phyloP scores from a whole-genome alignment of 2,797 vertebrate genomes.

The Molossus molossus region DNA sequence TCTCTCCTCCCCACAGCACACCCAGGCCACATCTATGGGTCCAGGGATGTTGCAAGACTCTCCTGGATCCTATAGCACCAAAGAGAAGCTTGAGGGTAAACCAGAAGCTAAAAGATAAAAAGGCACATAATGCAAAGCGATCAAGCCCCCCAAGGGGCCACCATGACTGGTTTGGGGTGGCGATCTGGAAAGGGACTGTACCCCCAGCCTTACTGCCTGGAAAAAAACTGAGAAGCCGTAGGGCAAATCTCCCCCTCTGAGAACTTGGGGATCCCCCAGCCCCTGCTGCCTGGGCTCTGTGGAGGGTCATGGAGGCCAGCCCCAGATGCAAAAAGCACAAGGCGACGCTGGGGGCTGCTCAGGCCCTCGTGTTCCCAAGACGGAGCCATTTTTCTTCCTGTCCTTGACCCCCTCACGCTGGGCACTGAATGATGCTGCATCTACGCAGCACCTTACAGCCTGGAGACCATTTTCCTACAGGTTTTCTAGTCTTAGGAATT shows the following conservation, averaged over 20 bases:
- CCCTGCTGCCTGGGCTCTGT: background rate
- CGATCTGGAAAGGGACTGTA: background rate
- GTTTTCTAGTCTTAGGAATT: conserved; percentile 27
- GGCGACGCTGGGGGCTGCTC: background rate
- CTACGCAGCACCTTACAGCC: background rate
- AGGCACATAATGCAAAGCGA: too few relatives aligned
- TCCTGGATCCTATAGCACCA: too few relatives aligned
- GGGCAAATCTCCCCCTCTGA: background rate
- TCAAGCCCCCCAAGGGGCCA: background rate
- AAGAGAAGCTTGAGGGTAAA: background rate
- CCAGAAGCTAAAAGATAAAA: background rate
- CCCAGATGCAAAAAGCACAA: fast-evolving
- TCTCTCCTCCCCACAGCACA: too few relatives aligned
- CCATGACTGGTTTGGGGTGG: background rate
- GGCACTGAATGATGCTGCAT: fast-evolving
- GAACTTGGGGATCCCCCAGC: background rate
- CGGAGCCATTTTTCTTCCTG: background rate
- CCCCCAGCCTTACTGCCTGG: background rate
- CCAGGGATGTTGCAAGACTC: background rate
- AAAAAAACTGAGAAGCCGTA: background rate
- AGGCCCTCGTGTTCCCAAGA: fast-evolving
- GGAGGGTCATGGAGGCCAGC: background rate
- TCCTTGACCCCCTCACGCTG: background rate
- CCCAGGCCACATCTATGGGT: background rate
- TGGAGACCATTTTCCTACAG: background rate